phyloP scores from a whole-genome alignment of 1,140 invertebrate species.

The Euura saliciscinereae region DNA sequence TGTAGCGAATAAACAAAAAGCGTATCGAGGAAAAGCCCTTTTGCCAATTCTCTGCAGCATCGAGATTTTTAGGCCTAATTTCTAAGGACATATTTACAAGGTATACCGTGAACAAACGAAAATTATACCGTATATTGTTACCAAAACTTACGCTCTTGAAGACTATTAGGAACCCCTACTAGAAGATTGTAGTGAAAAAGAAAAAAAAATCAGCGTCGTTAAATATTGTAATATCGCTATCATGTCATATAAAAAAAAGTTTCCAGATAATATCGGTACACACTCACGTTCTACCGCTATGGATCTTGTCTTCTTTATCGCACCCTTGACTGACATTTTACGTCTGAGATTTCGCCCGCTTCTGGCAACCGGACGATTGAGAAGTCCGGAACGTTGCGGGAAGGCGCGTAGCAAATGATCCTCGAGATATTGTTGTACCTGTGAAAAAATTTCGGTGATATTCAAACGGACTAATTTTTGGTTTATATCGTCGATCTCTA shows the following conservation, averaged over 20 bases:
- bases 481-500: slow-evolving; percentile 21
- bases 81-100: neutral
- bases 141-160: slow-evolving; percentile 48
- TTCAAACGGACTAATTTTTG: neutral
- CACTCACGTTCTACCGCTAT: slow-evolving; percentile 83
- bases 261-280: slow-evolving; percentile 16
- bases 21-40: neutral
- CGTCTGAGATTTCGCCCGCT: slow-evolving; percentile 65
- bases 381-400: slow-evolving; percentile 71
- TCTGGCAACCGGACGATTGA: slow-evolving; percentile 59
- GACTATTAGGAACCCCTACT: slow-evolving; percentile 36
- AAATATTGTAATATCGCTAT: slow-evolving; percentile 28
- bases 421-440: slow-evolving; percentile 87
- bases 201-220: slow-evolving; percentile 27
- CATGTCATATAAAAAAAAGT: slow-evolving; percentile 18
- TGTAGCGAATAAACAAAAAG: too few species aligned
- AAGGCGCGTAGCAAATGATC: slow-evolving; percentile 84
- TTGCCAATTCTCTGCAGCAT: neutral
- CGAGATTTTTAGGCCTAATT: neutral
- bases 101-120: neutral
- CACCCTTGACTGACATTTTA: slow-evolving; percentile 83
- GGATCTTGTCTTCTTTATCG: slow-evolving; percentile 85
- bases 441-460: slow-evolving; percentile 48
- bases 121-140: neutral
- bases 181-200: slow-evolving; percentile 37